Evolutionary conservation across 2,888 invertebrate genomes (phyloP).

Genomic region (Alloplasta piceator): DNA sequence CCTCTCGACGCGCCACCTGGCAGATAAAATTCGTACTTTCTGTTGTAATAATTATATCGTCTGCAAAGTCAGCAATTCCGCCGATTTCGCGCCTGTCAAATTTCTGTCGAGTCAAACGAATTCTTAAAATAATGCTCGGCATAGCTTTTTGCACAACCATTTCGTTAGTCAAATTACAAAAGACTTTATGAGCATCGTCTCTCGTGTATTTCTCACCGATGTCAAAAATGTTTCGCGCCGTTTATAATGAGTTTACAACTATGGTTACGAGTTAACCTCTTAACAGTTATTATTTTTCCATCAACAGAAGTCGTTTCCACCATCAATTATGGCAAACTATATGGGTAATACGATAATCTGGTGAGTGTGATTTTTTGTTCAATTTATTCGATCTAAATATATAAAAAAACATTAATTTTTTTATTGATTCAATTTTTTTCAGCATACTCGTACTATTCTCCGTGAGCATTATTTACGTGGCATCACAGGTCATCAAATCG

Average conservation of each 20-base stretch:
- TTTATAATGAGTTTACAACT: slow-evolving; percentile 6
- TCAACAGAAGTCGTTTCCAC: slow-evolving; percentile 5
- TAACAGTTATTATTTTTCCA: slow-evolving; percentile 1
- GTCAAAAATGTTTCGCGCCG: background rate
- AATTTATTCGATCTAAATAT: slow-evolving; percentile 10
- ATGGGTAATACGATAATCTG: slow-evolving; percentile 81
- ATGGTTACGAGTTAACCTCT: slow-evolving; percentile 53
- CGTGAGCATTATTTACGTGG: slow-evolving; percentile 82
- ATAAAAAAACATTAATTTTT: slow-evolving; percentile 3
- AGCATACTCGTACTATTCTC: slow-evolving; percentile 83
- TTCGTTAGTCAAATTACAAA: slow-evolving; percentile 6
- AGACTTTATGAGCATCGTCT: background rate
- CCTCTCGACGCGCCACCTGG: slow-evolving; percentile 3
- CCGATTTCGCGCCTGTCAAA: slow-evolving; percentile 30
- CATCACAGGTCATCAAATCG: slow-evolving; percentile 82
- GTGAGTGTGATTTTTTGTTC: slow-evolving; percentile 69
- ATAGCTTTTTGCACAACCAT: background rate
- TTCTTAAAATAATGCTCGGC: slow-evolving; percentile 4
- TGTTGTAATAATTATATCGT: slow-evolving; percentile 15
- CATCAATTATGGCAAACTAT: slow-evolving; percentile 79
- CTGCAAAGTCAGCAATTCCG: no score
- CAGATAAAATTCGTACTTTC: background rate
- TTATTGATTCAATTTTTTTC: slow-evolving; percentile 38
- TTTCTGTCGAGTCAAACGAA: background rate
- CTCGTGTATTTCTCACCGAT: background rate